Evolutionary conservation across 2,797 vertebrate genomes (phyloP), one percentile per base, ranked within the genome.

Genomic region (Melopsittacus undulatus): DNA sequence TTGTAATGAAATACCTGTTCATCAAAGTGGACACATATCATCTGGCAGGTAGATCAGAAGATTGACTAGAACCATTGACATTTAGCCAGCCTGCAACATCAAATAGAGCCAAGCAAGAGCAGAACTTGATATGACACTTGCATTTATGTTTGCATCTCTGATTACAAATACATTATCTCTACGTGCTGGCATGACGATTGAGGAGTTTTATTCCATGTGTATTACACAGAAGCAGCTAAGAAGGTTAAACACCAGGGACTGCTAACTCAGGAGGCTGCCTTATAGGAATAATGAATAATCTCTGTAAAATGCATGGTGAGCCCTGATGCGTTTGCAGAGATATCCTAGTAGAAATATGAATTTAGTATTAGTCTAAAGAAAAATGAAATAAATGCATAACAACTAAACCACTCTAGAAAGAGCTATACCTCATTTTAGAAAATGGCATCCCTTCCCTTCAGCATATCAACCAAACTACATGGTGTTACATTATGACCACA

Each of bases 321-420:
- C 10, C 8, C 63, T 73, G 81, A 45, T 3, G 15, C 0, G 0
- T 73, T 79, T 76, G 57, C 1, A 3, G 74, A 75, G 52, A 11
- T 29, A 67, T 78, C 27, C 17, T 70, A 19, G 30, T 40, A 72
- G 70, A 84, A 95, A 57, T 69, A 73, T 3, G 4, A 67, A 38
- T 70, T 90, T 42, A 51, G 10, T 73, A 34, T 64, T 68, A 48
- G 36, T 59, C 61, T 81, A n/a, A 90, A 84, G 42, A 78, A 82
- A 29, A 16, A 17, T 14, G 29, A 93, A 84, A 54, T 74, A 75
- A 83, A 32, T 48, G 3, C 10, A 9, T 72, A 75, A 69, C 34
- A 29, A 32, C 6, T 17, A 64, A 81, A 36, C 61, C 14, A 52
- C 17, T 49, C 32, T 70, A 64, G 30, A 74, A 90, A 20, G n/a